These are phyloP conservation scores for Acholoe squamosa DNA, from an alignment of 2,888 invertebrate genomes.

Conservation along the genomic window DNA sequence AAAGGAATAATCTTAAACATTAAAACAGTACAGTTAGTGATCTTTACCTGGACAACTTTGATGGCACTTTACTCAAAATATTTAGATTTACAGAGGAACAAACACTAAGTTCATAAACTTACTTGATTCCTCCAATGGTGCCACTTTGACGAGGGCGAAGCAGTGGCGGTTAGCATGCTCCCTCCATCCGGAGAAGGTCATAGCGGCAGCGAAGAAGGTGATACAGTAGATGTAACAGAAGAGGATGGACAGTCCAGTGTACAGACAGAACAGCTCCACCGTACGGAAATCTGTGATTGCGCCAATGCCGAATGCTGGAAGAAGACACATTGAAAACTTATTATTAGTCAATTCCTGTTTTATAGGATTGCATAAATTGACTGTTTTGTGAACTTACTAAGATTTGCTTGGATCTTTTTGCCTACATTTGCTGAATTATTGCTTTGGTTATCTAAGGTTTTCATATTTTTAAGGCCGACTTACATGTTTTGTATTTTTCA, in stretches of 20 bases:
- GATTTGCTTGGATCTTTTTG: too few species aligned
- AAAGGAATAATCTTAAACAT: too few species aligned
- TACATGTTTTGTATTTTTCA: too few species aligned
- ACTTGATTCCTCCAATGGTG: constrained; percentile 59
- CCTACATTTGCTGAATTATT: too few species aligned
- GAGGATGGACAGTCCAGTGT: constrained; percentile 64
- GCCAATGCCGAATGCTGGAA: constrained; percentile 62
- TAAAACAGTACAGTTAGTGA: too few species aligned
- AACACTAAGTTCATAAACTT: background rate
- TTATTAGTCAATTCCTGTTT: too few species aligned
- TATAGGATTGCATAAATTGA: too few species aligned
- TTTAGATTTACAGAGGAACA: background rate
- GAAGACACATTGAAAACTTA: background rate
- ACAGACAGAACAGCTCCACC: constrained; percentile 65
- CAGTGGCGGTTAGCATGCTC: constrained; percentile 62
- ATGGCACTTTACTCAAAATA: background rate
- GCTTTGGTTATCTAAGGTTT: too few species aligned
- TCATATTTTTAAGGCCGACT: too few species aligned
- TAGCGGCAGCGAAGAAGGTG: constrained; percentile 64
- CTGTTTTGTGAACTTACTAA: too few species aligned
- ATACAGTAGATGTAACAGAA: constrained; percentile 65
- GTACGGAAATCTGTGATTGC: constrained; percentile 63
- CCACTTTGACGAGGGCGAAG: constrained; percentile 52
- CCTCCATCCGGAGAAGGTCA: constrained; percentile 62
- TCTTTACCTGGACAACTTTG: background rate